Percentiles rank a stretch among this genome's conserved stretches.
Conservation (phyloP, 2,797 vertebrate genomes). For the Esox masquinongy region DNA sequence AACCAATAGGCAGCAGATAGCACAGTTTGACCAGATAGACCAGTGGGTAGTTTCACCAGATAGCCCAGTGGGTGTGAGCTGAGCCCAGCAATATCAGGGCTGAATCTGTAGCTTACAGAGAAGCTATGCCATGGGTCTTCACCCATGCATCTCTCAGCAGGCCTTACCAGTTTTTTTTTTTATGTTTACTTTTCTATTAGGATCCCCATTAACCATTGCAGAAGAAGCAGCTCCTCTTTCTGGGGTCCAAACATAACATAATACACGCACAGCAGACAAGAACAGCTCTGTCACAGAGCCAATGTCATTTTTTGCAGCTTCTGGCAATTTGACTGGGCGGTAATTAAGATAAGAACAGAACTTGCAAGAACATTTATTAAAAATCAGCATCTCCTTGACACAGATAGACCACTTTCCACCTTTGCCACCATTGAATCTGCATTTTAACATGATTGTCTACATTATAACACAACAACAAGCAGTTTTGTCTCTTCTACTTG, state of each 20-base stretch:
- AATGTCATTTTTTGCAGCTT: no score
- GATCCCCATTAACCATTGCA: no score
- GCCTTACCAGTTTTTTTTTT: constrained; percentile 9
- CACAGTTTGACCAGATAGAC: constrained; percentile 31
- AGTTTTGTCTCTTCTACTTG: no score
- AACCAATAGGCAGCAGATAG: constrained; percentile 53
- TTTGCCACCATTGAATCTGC: no score
- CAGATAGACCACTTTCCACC: no score
- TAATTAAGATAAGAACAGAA: no score
- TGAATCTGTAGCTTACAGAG: not conserved
- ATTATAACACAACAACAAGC: no score
- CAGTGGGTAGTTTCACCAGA: constrained; percentile 18
- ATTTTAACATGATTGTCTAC: no score
- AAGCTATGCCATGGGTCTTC: not conserved
- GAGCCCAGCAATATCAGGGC: constrained; percentile 16
- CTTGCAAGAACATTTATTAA: no score
- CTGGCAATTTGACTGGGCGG: no score
- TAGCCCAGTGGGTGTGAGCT: constrained; percentile 42
- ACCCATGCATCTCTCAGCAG: constrained; percentile 44
- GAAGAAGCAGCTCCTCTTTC: not conserved
- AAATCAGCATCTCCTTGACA: no score
- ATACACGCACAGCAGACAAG: not conserved
- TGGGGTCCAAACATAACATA: not conserved
- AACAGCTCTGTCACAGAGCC: no score
- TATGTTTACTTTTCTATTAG: not conserved